Base-by-base conservation (phyloP, 2,797 vertebrate genomes). In the Perodicticus potto region DNA sequence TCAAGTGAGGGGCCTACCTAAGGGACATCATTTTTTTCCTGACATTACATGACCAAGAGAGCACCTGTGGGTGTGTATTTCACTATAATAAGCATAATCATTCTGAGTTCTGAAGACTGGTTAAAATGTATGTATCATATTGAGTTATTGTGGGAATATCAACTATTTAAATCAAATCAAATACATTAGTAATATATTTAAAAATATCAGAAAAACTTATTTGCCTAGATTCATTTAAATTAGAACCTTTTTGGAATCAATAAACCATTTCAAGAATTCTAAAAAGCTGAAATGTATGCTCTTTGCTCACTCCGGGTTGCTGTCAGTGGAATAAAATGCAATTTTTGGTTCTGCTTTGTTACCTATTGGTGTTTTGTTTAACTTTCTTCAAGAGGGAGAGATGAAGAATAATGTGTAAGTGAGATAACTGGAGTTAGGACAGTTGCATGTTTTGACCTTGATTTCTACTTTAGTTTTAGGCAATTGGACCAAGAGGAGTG, bases 81-180 rank as follows among this genome's bases (percentile, higher is more conserved):
- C 32, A 76, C 20, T 73, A 4, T 43, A 59, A 55, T 29, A 70
- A 73, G n/a, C 5, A 59, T 86, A 82, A 83, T 74, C 20, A 74
- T 67, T 65, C 83, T 89, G 63, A 80, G 61, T 93, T 59, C 63
- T 87, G 13, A 89, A 93, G 76, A 74, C 6, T 85, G 22, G 76
- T 80, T 92, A 69, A 59, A 90, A 95, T 89, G 2, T 4, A 55
- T 76, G 19, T 43, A 53, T 49, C 25, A 9, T 69, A 55, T 40
- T 84, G 55, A 92, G 29, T 91, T 40, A 67, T 89, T 93, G 27
- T 69, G n/a, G n/a, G 1, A 12, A 78, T 65, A 59, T 27, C 9
- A 74, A 88, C 63, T 82, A 92, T 49, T 82, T 74, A 85, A 92
- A 53, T 23, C 40, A 65, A 87, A 74, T 78, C 3, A 77, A 86